Conservation (phyloP, 2,888 invertebrate genomes). For the Apamea epomidion region DNA sequence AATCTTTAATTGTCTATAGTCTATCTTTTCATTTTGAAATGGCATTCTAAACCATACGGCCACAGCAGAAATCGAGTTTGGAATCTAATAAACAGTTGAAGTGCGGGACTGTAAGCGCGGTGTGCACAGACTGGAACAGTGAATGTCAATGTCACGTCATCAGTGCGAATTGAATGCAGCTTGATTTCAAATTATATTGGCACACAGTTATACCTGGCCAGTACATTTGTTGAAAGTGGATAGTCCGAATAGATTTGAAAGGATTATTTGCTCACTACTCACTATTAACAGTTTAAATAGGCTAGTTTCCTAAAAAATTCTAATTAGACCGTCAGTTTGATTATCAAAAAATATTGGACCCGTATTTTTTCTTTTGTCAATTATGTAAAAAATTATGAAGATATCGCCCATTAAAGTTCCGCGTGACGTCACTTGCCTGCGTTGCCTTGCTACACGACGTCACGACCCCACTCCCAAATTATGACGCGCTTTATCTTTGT, state of each 20-base stretch:
- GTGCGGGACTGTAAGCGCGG: background rate
- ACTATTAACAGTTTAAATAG: background rate
- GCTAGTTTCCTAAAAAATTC: too few relatives aligned
- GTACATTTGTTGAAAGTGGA: background rate
- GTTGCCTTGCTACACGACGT: too few relatives aligned
- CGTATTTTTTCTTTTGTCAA: too few relatives aligned
- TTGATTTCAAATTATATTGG: conserved; percentile 21
- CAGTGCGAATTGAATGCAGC: background rate
- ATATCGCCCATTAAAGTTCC: too few relatives aligned
- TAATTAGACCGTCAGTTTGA: too few relatives aligned
- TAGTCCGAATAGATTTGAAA: background rate
- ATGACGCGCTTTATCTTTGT: too few relatives aligned
- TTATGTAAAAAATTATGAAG: too few relatives aligned
- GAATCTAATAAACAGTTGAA: background rate
- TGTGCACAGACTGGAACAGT: background rate
- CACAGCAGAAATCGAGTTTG: background rate
- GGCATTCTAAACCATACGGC: background rate
- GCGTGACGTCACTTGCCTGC: too few relatives aligned
- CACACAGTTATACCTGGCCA: background rate
- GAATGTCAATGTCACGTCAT: background rate
- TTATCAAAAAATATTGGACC: too few relatives aligned
- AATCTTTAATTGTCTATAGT: too few relatives aligned
- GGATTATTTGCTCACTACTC: background rate
- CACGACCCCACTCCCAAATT: too few relatives aligned
- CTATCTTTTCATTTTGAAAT: background rate